phyloP scores from a whole-genome alignment of 2,888 invertebrate genomes.

The Cheilosia scutellata region DNA sequence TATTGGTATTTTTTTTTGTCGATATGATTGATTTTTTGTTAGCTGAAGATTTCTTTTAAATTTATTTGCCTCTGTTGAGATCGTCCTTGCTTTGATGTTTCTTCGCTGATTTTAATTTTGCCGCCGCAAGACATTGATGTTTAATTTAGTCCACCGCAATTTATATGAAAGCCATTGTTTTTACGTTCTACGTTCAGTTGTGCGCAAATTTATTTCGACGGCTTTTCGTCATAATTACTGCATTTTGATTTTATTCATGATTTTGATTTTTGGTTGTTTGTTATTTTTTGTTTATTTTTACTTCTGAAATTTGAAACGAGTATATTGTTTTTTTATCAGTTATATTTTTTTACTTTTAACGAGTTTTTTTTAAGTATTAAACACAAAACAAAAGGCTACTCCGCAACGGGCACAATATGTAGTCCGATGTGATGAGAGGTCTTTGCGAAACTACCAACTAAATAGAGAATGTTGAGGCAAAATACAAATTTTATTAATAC shows the following conservation, averaged over 20 bases:
- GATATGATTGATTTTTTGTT: constrained; percentile 60
- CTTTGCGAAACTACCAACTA: constrained; percentile 20
- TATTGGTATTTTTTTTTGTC: constrained; percentile 5
- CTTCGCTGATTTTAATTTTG: constrained; percentile 26
- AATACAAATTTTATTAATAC: constrained; percentile 49
- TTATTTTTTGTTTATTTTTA: constrained; percentile 7
- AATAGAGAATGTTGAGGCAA: constrained; percentile 11
- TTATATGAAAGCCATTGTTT: constrained; percentile 32
- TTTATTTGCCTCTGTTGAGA: constrained; percentile 64
- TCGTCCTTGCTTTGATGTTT: constrained; percentile 60
- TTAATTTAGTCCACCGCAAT: constrained; percentile 43
- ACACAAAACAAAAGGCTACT: background rate
- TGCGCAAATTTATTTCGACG: background rate
- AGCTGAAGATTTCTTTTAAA: constrained; percentile 72
- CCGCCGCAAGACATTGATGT: constrained; percentile 77
- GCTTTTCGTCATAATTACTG: constrained; percentile 2
- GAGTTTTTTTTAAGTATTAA: background rate
- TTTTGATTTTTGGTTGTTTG: background rate
- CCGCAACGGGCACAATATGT: constrained; percentile 28
- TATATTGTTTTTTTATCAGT: constrained; percentile 1
- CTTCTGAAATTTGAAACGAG: constrained; percentile 32
- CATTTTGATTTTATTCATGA: background rate
- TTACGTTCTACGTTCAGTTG: background rate
- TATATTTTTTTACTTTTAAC: constrained; percentile 1
- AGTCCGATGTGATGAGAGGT: constrained; percentile 22